Evolutionary conservation across 2,113 vertebrate species (phyloP).

Genomic region (Lucifuga dentata): DNA sequence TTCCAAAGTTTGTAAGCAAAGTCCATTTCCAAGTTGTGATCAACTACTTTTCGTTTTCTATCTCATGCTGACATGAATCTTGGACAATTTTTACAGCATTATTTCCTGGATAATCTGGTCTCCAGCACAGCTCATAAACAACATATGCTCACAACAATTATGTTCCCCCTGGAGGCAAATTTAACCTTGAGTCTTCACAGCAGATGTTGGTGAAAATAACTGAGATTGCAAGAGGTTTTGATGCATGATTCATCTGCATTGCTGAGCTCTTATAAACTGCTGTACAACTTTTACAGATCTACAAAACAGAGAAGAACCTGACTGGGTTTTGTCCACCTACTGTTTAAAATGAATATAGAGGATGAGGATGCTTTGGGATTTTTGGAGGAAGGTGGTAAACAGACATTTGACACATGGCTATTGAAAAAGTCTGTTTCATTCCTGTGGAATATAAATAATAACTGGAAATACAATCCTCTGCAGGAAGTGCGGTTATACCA

Average conservation of each 20-base stretch:
- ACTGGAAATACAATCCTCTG: constrained; percentile 3
- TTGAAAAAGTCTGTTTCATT: constrained; percentile 23
- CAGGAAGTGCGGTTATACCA: neutral
- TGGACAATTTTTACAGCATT: constrained; percentile 7
- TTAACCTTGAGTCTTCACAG: constrained; percentile 76
- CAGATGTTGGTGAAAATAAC: constrained; percentile 77
- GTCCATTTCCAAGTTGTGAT: neutral
- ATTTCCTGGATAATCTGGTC: constrained; percentile 29
- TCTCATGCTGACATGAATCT: neutral
- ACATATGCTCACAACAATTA: constrained; percentile 80
- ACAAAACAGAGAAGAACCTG: constrained; percentile 15
- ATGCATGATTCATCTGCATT: constrained; percentile 67
- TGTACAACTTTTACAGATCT: constrained; percentile 4
- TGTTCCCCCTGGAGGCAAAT: constrained; percentile 69
- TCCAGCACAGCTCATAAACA: constrained; percentile 72
- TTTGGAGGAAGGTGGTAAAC: constrained; percentile 17
- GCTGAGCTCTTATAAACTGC: constrained; percentile 32
- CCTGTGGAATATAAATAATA: constrained; percentile 21
- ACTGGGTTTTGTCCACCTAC: constrained; percentile 41
- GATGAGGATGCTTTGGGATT: neutral
- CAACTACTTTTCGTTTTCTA: constrained; percentile 23
- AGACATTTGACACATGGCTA: constrained; percentile 16
- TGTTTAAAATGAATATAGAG: neutral
- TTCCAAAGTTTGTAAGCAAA: constrained; percentile 19
- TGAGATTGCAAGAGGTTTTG: constrained; percentile 56